Evolutionary conservation across 2,113 vertebrate genomes (phyloP), one percentile per base, ranked within the genome.

Genomic region (Struthidea cinerea): DNA sequence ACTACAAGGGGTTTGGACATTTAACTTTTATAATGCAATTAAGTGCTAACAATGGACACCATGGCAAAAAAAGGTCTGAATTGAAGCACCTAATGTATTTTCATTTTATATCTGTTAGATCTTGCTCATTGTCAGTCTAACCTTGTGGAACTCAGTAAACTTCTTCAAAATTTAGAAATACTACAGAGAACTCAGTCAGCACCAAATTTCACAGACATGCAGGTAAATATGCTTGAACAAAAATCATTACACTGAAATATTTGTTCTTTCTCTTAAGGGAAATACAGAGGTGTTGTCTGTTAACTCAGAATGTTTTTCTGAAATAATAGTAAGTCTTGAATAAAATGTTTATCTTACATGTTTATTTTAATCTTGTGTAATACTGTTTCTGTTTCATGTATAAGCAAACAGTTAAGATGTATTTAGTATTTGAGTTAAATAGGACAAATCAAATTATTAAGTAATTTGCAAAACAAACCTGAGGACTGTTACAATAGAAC

Each of bases 181-280:
- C 98, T 99, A 49, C 99, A 99, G 94, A 99, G 99, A 97, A 99
- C 99, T 69, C 99, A 99, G 95, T 99, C 99, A 57, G 99, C 99
- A 8, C 99, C 99, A 64, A 99, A 99, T 96, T 99, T 99, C 97
- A 99, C 98, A 92, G 99, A 99, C 85, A 99, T 99, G 98, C 98
- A 99, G 98, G 98, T 99, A 98, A 97, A 87, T 87, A 42, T 55
- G 8, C 61, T 87, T 65, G 21, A 63, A 35, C 22, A 63, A 78
- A 82, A 78, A 69, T 69, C 23, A 68, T 81, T 24, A 68, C 32
- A 46, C 21, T 86, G 63, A 91, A 80, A 47, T 32, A 41, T 74
- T 93, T 89, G 3, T 46, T 85, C 7, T 60, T 70, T 91, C 56
- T 74, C 23, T 57, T 84, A 79, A 55, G 16, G 39, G 49, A 82